A percentile compares a stretch with the other conserved stretches of the same genome.
Evolutionary conservation across 2,113 vertebrate species (phyloP).

Genomic region (Spermophilus dauricus): DNA sequence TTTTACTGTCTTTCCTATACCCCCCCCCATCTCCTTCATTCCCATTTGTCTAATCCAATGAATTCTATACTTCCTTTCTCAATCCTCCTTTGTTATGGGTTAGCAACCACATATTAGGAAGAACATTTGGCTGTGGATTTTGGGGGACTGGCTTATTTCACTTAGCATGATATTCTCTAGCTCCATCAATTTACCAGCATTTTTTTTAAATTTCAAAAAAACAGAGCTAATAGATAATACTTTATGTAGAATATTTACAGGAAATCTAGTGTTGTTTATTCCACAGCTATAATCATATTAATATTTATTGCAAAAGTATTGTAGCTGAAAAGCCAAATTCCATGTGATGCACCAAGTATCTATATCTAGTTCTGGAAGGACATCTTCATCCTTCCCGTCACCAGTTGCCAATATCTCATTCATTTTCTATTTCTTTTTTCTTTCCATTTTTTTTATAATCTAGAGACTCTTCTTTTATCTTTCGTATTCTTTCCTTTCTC

Average conservation of each 20-base stretch:
- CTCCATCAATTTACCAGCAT: too few species aligned
- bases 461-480: not conserved
- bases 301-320: conserved; percentile 15
- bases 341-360: not conserved
- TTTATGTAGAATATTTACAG: not conserved
- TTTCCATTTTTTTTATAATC: not conserved
- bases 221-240: not conserved
- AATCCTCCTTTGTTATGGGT: too few species aligned
- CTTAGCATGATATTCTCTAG: too few species aligned
- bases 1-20: too few species aligned
- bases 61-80: too few species aligned
- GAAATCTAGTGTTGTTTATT: not conserved
- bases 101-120: too few species aligned
- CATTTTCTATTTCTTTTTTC: not conserved
- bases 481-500: not conserved
- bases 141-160: too few species aligned
- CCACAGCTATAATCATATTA: not conserved
- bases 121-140: too few species aligned
- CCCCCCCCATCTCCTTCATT: too few species aligned
- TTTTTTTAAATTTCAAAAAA: not conserved
- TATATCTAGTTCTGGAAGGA: not conserved
- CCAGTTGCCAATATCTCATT: not conserved
- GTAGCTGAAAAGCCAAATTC: not conserved
- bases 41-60: too few species aligned
- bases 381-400: not conserved